Conservation (phyloP, 2,797 vertebrate genomes). For the Dryobates pubescens region DNA sequence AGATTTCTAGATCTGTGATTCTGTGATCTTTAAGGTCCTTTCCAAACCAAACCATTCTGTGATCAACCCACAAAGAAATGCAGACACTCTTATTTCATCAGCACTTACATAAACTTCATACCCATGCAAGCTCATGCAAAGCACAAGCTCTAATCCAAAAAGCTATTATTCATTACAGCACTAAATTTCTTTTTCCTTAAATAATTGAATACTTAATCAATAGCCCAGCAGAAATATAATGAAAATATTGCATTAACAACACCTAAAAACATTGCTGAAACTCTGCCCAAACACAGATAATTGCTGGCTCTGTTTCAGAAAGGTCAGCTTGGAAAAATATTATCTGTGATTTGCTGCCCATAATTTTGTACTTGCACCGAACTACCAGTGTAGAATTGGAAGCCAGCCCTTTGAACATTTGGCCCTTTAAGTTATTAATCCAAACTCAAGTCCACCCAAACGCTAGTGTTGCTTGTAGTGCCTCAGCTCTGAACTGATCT, state of each 20-base stretch:
- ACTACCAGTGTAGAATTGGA: constrained; percentile 20
- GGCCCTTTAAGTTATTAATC: constrained; percentile 14
- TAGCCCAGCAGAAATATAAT: constrained; percentile 17
- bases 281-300: constrained; percentile 16
- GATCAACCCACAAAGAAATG: neutral
- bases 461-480: neutral
- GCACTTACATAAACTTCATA: neutral
- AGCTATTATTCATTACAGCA: neutral
- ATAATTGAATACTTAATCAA: constrained; percentile 41
- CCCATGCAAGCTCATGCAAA: neutral
- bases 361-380: constrained; percentile 3
- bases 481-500: neutral
- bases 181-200: neutral
- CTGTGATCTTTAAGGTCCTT: no score
- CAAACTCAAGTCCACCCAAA: neutral
- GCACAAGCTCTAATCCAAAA: neutral
- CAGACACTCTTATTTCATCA: neutral
- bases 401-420: constrained; percentile 28
- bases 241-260: constrained; percentile 47
- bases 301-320: constrained; percentile 45
- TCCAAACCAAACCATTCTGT: no score
- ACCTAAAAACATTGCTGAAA: constrained; percentile 52
- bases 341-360: constrained; percentile 39
- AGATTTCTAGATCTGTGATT: no score
- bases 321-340: constrained; percentile 39